Conservation (phyloP, 2,797 vertebrate genomes). For the Micrastur ruficollis region DNA sequence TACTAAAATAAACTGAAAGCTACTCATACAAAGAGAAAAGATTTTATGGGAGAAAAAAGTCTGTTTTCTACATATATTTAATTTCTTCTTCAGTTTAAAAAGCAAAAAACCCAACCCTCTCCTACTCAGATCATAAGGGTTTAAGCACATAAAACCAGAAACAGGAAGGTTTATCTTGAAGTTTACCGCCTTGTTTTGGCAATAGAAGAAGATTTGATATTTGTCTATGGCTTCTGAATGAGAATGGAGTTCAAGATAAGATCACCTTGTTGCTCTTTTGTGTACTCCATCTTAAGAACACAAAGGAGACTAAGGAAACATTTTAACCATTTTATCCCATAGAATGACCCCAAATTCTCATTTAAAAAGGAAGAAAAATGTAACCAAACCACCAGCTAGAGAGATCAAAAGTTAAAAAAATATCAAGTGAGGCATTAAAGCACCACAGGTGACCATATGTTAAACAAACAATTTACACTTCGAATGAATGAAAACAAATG, state of each 20-base stretch:
- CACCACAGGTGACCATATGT: constrained; percentile 51
- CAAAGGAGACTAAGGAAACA: constrained; percentile 72
- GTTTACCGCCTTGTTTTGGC: constrained; percentile 55
- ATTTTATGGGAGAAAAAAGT: background rate
- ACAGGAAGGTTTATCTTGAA: background rate
- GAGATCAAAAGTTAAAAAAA: constrained; percentile 57
- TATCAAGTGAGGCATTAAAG: constrained; percentile 35
- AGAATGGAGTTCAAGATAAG: constrained; percentile 63
- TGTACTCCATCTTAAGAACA: constrained; percentile 77
- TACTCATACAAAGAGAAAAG: background rate
- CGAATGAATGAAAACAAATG: constrained; percentile 50
- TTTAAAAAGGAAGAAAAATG: constrained; percentile 13
- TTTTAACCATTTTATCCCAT: constrained; percentile 76
- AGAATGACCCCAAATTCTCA: constrained; percentile 75
- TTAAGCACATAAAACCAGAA: constrained; percentile 27
- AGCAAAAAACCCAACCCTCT: background rate
- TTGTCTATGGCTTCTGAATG: constrained; percentile 73
- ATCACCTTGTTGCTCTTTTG: constrained; percentile 62
- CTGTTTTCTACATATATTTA: background rate
- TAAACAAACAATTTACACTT: constrained; percentile 69
- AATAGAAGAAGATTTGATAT: constrained; percentile 73
- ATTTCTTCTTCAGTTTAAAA: background rate
- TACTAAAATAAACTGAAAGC: background rate
- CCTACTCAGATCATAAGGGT: background rate
- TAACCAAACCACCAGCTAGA: constrained; percentile 58